phyloP scores from a whole-genome alignment of 2,797 vertebrate species.

The Neostethus bicornis region DNA sequence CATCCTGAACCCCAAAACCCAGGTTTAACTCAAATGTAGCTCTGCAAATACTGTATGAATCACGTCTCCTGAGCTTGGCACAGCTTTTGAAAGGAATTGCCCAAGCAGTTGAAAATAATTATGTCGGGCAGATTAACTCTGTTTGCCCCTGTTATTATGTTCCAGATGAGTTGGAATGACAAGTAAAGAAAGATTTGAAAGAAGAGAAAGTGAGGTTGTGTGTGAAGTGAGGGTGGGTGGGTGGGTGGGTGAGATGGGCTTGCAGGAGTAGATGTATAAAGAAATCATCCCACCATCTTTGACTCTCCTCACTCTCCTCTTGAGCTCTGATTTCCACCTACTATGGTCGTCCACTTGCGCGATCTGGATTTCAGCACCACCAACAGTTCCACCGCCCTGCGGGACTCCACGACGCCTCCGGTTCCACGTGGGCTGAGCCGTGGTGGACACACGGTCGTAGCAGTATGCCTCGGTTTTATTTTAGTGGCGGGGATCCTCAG shows the following conservation, averaged over 20 bases:
- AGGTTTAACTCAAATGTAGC: constrained; percentile 1
- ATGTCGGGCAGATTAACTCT: constrained; percentile 14
- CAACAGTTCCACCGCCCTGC: constrained; percentile 55
- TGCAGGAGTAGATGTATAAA: constrained; percentile 30
- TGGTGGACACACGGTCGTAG: constrained; percentile 75
- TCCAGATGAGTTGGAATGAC: constrained; percentile 7
- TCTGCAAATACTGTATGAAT: constrained; percentile 6
- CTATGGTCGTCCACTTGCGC: constrained; percentile 64
- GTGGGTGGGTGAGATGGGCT: constrained; percentile 1
- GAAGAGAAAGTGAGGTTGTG: too few species aligned
- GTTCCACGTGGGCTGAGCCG: constrained; percentile 62
- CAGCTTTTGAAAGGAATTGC: constrained; percentile 7
- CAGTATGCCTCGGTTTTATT: constrained; percentile 78
- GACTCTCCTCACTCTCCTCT: constrained; percentile 21
- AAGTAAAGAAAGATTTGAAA: neutral
- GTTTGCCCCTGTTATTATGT: constrained; percentile 16
- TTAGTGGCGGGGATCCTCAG: constrained; percentile 74
- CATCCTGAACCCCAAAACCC: constrained; percentile 10
- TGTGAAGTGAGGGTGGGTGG: neutral
- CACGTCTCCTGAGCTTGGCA: constrained; percentile 11
- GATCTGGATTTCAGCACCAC: constrained; percentile 68
- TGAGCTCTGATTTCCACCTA: constrained; percentile 16
- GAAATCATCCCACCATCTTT: constrained; percentile 19
- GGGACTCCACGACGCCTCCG: constrained; percentile 33
- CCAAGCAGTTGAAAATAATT: constrained; percentile 9